Conservation (phyloP, 2,797 vertebrate species). For the Acestrorhynchus altus region DNA sequence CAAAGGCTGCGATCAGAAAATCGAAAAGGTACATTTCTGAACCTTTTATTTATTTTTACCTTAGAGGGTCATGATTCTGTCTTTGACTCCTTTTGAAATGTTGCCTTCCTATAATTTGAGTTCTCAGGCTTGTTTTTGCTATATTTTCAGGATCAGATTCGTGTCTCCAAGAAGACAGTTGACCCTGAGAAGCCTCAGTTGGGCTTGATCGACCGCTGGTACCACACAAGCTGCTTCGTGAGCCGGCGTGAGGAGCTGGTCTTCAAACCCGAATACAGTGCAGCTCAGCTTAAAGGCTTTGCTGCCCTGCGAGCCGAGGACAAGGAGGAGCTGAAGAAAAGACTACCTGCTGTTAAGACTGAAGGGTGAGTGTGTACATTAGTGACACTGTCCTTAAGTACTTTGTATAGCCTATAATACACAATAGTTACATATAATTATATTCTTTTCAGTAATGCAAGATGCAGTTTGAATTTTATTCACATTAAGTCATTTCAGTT, state of each 20-base stretch:
- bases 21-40: conserved; percentile 88
- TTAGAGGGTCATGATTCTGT: background rate
- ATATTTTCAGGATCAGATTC: conserved; percentile 87
- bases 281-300: conserved; percentile 90
- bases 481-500: no score
- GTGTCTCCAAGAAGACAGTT: conserved; percentile 94
- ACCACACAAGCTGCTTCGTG: conserved; percentile 92
- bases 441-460: no score
- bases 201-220: conserved; percentile 98
- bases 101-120: background rate
- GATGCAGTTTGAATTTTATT: no score
- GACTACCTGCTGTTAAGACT: conserved; percentile 85
- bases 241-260: conserved; percentile 85
- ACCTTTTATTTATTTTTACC: background rate
- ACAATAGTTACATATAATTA: no score
- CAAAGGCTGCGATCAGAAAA: conserved; percentile 95
- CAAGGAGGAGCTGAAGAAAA: conserved; percentile 90
- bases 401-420: background rate
- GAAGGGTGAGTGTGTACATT: conserved; percentile 85
- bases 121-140: background rate
- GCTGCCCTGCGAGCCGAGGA: conserved; percentile 83
- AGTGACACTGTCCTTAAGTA: background rate
- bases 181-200: conserved; percentile 94
- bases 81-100: background rate
- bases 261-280: conserved; percentile 86